Base-by-base conservation (phyloP, 2,797 vertebrate genomes). In the Hylomyscus alleni region DNA sequence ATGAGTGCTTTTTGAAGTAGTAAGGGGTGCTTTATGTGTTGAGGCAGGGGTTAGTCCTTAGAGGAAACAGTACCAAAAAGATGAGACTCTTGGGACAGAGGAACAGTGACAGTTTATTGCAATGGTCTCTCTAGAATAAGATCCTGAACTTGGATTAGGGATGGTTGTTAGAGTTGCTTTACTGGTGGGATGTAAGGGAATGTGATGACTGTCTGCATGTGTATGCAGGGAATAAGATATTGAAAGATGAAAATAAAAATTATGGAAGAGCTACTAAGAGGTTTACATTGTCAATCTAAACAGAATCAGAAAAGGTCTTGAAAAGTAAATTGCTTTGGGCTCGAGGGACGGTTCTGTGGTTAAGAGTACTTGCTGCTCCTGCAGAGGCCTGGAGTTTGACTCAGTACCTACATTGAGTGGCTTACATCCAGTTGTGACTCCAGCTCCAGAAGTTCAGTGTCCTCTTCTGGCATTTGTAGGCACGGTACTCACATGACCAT, bases 231-330 rank as follows among this genome's bases (percentile, higher is more conserved):
- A 15, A 95, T 10, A 88, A 40, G 81, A 84, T 47, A 72, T 52
- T 95, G 22, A 24, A 50, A 78, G 47, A 83, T 83, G 47, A 90
- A 90, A 58, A 44, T 47, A 47, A 92, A 73, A 84, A 93, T 78
- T 80, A 75, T 75, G 17, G 62, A 37, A 88, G 17, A 78, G 37
- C 86, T 50, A 60, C 37, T 87, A 11, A 88, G 73, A 83, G 44
- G 12, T 1, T 93, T 34, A 81, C 31, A 29, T 37, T 47, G 11
- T 62, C 44, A 54, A 67, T 94, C 12, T 78, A 65, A 65, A 65
- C 22, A 76, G 62, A 24, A 73, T 17, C 22, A 67, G 22, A 31
- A 78, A 80, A 86, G 65, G 58, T 34, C 5, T 84, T 80, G 84
- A 31, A 65, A 90, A 95, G 83, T 47, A 29, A 84, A 17, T 81